phyloP scores from a whole-genome alignment of 2,797 vertebrate species.

The Microctenopoma lineatum region DNA sequence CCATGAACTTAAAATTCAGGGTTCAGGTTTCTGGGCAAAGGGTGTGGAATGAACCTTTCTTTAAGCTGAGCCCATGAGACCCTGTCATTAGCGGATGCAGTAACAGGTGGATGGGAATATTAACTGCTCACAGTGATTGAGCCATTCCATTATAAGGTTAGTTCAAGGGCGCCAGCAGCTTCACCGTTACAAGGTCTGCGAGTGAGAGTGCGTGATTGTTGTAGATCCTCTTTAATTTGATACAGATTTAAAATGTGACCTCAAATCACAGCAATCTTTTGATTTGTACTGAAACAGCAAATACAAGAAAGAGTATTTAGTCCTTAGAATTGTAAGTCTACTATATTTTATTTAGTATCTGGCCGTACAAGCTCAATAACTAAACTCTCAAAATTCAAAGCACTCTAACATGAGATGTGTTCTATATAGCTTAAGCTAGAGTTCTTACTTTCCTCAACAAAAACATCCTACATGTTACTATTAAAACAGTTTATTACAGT shows the following conservation, averaged over 20 bases:
- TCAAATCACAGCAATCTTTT: constrained; percentile 6
- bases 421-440: constrained; percentile 21
- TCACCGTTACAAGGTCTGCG: background rate
- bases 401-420: background rate
- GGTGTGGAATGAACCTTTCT: constrained; percentile 66
- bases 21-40: constrained; percentile 63
- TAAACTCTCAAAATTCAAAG: too few species aligned
- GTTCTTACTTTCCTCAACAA: constrained; percentile 19
- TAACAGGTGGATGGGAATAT: constrained; percentile 71
- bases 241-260: constrained; percentile 24
- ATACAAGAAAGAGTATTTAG: background rate
- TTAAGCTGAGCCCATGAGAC: constrained; percentile 65
- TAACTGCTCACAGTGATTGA: constrained; percentile 32
- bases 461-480: constrained; percentile 26
- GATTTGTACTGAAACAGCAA: constrained; percentile 5
- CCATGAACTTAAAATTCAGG: constrained; percentile 60
- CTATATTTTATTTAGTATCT: constrained; percentile 10
- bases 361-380: background rate
- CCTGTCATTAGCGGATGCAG: constrained; percentile 51
- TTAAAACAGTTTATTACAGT: constrained; percentile 38
- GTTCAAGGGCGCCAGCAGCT: constrained; percentile 3
- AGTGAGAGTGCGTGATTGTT: background rate
- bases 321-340: background rate
- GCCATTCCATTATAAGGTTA: constrained; percentile 24
- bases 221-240: constrained; percentile 25